Evolutionary conservation across 2,888 invertebrate species (phyloP), one percentile per base, ranked within the genome.

Genomic region (Epirrhoe tristata): DNA sequence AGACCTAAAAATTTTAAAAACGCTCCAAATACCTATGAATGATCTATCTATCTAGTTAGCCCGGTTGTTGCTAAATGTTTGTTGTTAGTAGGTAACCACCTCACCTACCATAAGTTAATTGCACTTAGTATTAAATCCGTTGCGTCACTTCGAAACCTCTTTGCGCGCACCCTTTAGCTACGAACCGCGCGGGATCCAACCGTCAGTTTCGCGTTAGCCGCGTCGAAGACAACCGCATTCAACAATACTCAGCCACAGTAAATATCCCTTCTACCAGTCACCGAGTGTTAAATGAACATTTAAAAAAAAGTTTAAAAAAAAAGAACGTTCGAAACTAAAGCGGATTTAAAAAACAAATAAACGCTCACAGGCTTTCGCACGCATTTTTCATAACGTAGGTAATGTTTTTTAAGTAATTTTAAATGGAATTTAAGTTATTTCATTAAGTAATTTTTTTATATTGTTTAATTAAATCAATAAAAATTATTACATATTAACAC

Each of bases 201-300:
- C 48, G 39, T 17, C 67, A 68, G 68, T 68, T 43, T 16, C 64
- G 68, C 68, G 68, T 56, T 24, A 7, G 52, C 57, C 61, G 61
- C 50, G 50, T 16, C 34, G 61, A 61, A 64, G 61, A 61, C 61
- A 43, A 54, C 59, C 57, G 1, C 50, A 53, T 43, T 58, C 67
- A 50, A 16, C 56, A 31, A 24, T 56, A 55, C 58, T 63, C 31
- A 63, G 46, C 1, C 62, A 69, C 57, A 53, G 69, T 69, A 66
- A 58, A 56, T 71, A 69, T 62, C 39, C 12, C 55, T 57, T 65
- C 34, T 53, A 50, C 60, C 61, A 63, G 55, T 32, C 63, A 58
- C 70, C 34, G 43, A 66, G 48, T 54, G 39, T 14, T 56, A 78
- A 36, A 77, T 76, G 78, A 77, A 66, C 24, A 58, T 32, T 55